Evolutionary conservation across 2,113 vertebrate genomes (phyloP), one percentile per base, ranked within the genome.

Genomic region (Corynorhinus townsendii): DNA sequence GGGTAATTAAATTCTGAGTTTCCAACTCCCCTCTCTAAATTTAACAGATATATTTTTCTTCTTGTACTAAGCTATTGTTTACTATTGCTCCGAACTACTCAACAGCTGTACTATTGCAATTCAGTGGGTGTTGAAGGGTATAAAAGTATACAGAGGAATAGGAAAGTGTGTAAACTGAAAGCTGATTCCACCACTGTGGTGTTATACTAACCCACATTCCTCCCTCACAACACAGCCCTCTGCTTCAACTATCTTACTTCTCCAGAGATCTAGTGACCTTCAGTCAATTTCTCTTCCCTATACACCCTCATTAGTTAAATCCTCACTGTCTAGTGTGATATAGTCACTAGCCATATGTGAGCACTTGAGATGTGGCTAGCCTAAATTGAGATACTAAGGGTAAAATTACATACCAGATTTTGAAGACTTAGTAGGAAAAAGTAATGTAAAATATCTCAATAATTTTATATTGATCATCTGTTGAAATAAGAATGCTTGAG

Each of bases 1-100:
- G 35, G 79, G 81, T 96, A 94, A 97, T 97, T 96, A 96, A 95
- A 96, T 91, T 95, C 71, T 11, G 33, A 96, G 56, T 90, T 97
- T 88, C 90, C 24, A 80, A 95, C 92, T 96, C 77, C 86, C 77
- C 49, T 90, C 82, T 93, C 68, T 80, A 95, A 93, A 93, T 83
- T 90, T 62, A 94, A 68, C 85, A 93, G 73, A 79, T 75, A 33
- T 71, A 93, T 86, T 93, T 93, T 90, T 96, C 64, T 93, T 75
- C 93, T 47, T 66, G 17, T 86, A 92, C 64, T 90, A 86, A 89
- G 47, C 59, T 52, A 76, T 66, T 86, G 35, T 91, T 95, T 92
- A 90, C 69, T 90, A 87, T 72, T 81, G 15, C 69, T 89, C 90
- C 64, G 64, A 96, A 91, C 22, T 68, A 86, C 62, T 89, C 77